These are phyloP conservation scores for Eudyptes chrysolophus DNA, from an alignment of 2,113 vertebrate genomes.

Conservation along the genomic window DNA sequence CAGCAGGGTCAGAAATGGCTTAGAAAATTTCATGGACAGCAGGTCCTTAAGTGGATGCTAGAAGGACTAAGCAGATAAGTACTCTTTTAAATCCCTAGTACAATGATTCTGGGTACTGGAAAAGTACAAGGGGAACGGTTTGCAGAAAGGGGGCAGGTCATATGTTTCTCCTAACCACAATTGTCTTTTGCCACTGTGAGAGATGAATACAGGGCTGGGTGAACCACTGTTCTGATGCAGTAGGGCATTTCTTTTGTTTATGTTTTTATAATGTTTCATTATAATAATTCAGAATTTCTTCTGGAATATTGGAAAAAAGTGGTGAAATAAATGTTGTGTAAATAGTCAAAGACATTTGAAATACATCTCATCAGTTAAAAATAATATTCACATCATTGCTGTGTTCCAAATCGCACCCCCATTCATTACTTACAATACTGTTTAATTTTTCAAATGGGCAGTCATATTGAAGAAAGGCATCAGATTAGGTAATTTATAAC, in stretches of 20 bases:
- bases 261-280: neutral
- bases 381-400: neutral
- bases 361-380: neutral
- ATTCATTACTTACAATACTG: neutral
- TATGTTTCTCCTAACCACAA: neutral
- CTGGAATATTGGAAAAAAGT: neutral
- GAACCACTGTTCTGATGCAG: neutral
- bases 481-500: slow-evolving; percentile 3
- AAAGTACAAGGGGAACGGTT: neutral
- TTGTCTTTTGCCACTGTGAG: neutral
- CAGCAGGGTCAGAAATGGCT: neutral
- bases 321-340: neutral
- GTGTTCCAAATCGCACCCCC: neutral
- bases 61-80: neutral
- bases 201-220: neutral
- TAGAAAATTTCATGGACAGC: neutral
- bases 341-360: slow-evolving; percentile 18
- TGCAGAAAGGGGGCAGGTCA: neutral
- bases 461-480: neutral
- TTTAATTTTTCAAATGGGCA: slow-evolving; percentile 24
- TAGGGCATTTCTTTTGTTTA: neutral
- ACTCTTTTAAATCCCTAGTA: neutral
- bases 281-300: neutral
- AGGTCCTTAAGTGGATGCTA: neutral
- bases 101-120: neutral